A percentile compares a stretch with the other conserved stretches of the same genome.
phyloP scores from a whole-genome alignment of 1,140 invertebrate genomes.

The Aphelinus certus region DNA sequence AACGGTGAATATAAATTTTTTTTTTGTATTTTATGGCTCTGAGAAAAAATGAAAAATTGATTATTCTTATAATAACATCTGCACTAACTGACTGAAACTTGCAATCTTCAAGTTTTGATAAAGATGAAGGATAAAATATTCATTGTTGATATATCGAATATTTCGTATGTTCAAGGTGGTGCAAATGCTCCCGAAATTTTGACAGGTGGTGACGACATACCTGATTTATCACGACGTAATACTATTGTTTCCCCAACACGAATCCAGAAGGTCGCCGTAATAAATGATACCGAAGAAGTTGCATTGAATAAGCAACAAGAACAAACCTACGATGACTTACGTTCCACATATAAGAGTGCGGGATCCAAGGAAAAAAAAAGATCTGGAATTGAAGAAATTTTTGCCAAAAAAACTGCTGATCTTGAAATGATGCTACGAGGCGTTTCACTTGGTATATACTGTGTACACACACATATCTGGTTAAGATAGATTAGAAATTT shows the following conservation, averaged over 20 bases:
- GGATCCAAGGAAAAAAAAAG: constrained; percentile 31
- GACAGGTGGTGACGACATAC: constrained; percentile 38
- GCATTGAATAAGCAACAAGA: constrained; percentile 39
- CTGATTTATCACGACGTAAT: constrained; percentile 58
- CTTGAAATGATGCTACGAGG: constrained; percentile 18
- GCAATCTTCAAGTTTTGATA: not conserved
- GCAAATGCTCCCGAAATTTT: constrained; percentile 23
- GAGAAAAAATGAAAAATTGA: too few relatives aligned
- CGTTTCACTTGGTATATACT: constrained; percentile 32
- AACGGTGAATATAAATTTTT: too few relatives aligned
- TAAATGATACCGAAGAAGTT: constrained; percentile 33
- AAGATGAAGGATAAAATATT: not conserved
- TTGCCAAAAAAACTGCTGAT: constrained; percentile 32
- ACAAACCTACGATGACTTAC: constrained; percentile 49
- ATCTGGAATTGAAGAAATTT: constrained; percentile 35
- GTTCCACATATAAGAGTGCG: constrained; percentile 47
- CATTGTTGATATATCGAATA: not conserved
- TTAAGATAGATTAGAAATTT: too few relatives aligned
- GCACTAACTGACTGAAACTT: not conserved
- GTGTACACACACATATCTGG: too few relatives aligned
- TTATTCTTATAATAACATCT: not conserved
- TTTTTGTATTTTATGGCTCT: too few relatives aligned
- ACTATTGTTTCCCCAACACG: constrained; percentile 58
- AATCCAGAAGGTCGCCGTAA: constrained; percentile 55
- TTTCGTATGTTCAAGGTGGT: constrained; percentile 26